Evolutionary conservation across 2,888 invertebrate species (phyloP).

Genomic region (Zelleria hepariella): DNA sequence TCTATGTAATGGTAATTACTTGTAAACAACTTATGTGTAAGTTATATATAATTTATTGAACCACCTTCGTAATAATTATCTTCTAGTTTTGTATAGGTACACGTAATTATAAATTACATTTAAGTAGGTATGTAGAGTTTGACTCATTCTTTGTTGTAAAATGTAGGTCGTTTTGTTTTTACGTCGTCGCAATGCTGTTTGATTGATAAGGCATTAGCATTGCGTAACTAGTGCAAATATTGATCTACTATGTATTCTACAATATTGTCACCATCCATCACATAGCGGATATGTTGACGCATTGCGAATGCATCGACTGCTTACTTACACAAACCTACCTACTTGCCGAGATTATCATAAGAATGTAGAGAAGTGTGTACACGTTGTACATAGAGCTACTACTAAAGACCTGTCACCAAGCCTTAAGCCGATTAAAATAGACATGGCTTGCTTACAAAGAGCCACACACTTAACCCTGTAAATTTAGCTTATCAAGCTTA

Average conservation of each 20-base stretch:
- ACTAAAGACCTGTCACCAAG: not conserved
- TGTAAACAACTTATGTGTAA: too few species aligned
- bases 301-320: not conserved
- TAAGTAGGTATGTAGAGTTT: not conserved
- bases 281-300: not conserved
- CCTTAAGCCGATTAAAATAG: conserved; percentile 13
- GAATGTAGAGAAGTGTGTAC: not conserved
- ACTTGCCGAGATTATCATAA: not conserved
- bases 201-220: not conserved
- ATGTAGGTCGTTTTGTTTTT: conserved; percentile 50
- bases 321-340: not conserved
- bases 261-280: not conserved
- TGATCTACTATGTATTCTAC: not conserved
- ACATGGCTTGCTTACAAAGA: conserved; percentile 17
- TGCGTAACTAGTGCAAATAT: not conserved
- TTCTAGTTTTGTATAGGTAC: too few species aligned
- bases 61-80: too few species aligned
- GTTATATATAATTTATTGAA: too few species aligned
- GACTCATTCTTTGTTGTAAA: conserved; percentile 25
- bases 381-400: not conserved
- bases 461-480: conserved; percentile 15
- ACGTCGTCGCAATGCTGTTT: conserved; percentile 16
- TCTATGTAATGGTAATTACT: too few species aligned
- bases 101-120: not conserved
- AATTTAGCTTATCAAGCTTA: conserved; percentile 49